These are phyloP conservation scores for Procapra przewalskii DNA, from an alignment of 2,113 vertebrate genomes.

Conservation along the genomic window DNA sequence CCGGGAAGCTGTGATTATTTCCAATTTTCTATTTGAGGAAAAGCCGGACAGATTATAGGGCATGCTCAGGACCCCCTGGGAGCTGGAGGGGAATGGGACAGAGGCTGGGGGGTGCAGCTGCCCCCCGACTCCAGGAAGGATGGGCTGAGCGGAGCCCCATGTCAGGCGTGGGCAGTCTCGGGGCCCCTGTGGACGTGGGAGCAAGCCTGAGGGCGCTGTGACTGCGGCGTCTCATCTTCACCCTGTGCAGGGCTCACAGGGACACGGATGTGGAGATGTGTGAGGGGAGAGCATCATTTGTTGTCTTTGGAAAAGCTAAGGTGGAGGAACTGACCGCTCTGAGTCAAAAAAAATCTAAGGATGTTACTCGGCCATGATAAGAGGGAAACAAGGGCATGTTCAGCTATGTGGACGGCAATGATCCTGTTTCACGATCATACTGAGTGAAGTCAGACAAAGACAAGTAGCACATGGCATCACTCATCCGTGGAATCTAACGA, in stretches of 20 bases:
- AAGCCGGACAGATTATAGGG: not conserved
- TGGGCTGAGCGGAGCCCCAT: not conserved
- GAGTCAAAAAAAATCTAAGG: not conserved
- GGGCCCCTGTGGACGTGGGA: not conserved
- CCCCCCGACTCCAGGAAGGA: not conserved
- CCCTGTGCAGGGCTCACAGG: accelerated
- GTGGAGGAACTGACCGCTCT: not conserved
- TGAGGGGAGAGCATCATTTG: accelerated
- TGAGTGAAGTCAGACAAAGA: not conserved
- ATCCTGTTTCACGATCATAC: not conserved
- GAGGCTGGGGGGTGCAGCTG: not conserved
- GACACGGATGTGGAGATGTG: accelerated
- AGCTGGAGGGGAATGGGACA: not conserved
- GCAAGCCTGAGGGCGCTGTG: not conserved
- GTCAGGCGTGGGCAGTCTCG: accelerated
- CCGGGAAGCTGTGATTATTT: not conserved
- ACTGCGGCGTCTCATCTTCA: no score
- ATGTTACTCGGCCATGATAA: not conserved
- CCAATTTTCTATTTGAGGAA: not conserved
- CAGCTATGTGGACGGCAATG: accelerated
- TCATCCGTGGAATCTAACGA: not conserved
- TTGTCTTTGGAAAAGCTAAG: not conserved
- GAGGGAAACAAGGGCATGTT: not conserved
- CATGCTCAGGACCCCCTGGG: not conserved
- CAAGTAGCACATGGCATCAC: not conserved